Evolutionary conservation across 1,140 invertebrate species (phyloP), one percentile per base, ranked within the genome.

Genomic region (Melitaea cinxia): DNA sequence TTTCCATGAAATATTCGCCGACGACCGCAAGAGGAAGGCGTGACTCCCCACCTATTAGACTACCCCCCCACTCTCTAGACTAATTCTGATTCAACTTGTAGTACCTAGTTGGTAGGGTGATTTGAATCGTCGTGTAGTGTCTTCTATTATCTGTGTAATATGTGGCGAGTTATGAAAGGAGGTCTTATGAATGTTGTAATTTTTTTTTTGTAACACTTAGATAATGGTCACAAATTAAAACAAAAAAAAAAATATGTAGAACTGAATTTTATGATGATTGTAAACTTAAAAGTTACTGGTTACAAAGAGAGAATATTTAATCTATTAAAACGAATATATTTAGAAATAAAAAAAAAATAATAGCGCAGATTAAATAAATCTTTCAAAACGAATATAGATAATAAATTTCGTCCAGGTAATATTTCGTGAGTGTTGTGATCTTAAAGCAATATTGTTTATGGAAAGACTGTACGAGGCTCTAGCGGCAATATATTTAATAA

Each of bases 1-100:
- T 21, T 91, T 85, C 68, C 83, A 89, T 42, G 84, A 86, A 5
- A 89, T 92, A 50, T 92, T 92, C 75, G 83, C 85, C 14, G 81
- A 84, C 19, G 82, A 82, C 62, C 71, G 63, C 1, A 83, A 85
- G 75, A 86, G 84, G 61, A 85, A 86, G 68, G 75, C 80, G 78
- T 89, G 85, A 89, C 37, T 47, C n/a, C 17, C 17, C 37, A 15
- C 6, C 42, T 1, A 4, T 47, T 17, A 47, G 17, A 21, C 15
- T 45, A 19, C 15, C 7, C 19, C 39, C 23, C n/a, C 19, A 19
- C 23, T 21, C 23, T 47, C 42, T 47, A 47, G 42, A 23, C 10
- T 10, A 2, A n/a, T n/a, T n/a, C 12, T 9, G 30, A 26, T 4
- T 4, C 24, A 6, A 14, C 35, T 37, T 17, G 14, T 17, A 42